Conservation (phyloP, 1,140 invertebrate genomes). For the Drosophila sucinea region DNA sequence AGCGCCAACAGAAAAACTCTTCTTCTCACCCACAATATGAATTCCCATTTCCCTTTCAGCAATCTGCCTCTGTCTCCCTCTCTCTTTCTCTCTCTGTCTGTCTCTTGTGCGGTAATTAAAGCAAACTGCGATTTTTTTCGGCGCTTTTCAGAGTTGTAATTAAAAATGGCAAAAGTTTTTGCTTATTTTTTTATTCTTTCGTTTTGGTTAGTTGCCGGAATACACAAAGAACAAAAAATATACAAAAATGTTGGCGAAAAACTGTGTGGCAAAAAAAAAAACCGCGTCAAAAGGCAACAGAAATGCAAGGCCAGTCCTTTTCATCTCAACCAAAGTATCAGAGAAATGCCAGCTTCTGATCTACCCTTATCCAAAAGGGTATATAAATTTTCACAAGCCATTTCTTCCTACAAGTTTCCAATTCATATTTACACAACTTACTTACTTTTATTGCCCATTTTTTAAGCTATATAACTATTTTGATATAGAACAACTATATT, state of each 20-base stretch:
- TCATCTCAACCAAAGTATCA: slow-evolving; percentile 30
- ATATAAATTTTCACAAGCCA: too few relatives aligned
- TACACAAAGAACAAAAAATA: slow-evolving; percentile 20
- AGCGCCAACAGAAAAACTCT: slow-evolving; percentile 40
- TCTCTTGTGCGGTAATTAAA: slow-evolving; percentile 72
- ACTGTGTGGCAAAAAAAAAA: slow-evolving; percentile 50
- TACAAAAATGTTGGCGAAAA: slow-evolving; percentile 39
- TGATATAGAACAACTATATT: too few relatives aligned
- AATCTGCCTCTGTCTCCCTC: neutral
- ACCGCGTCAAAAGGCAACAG: slow-evolving; percentile 76
- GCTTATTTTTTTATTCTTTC: slow-evolving; percentile 31
- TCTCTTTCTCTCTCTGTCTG: neutral
- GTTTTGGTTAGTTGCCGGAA: slow-evolving; percentile 42
- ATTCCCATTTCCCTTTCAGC: slow-evolving; percentile 2
- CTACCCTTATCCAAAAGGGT: too few relatives aligned
- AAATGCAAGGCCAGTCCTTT: slow-evolving; percentile 58
- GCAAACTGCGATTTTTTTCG: slow-evolving; percentile 72
- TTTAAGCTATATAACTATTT: too few relatives aligned
- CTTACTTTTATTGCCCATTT: too few relatives aligned
- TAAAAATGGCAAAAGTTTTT: slow-evolving; percentile 79
- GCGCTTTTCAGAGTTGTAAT: slow-evolving; percentile 78
- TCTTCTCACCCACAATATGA: neutral
- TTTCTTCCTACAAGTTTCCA: too few relatives aligned
- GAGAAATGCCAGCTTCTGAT: slow-evolving; percentile 50
- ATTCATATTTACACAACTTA: too few relatives aligned